These are phyloP conservation scores for Sardinella longiceps DNA, from an alignment of 2,797 vertebrate species.

Conservation along the genomic window DNA sequence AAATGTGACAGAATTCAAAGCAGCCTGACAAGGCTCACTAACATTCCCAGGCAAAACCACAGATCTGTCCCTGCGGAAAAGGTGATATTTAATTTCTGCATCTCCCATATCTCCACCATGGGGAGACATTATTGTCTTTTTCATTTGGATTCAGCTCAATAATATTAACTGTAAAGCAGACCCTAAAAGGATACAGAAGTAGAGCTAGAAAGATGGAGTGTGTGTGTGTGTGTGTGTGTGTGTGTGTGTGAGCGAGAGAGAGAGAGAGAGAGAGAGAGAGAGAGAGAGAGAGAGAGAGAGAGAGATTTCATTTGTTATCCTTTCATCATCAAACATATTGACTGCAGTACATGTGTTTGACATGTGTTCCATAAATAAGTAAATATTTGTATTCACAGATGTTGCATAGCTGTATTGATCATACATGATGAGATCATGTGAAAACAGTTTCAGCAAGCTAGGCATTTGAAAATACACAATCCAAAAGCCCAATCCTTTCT, in stretches of 20 bases:
- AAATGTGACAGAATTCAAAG: conserved; percentile 47
- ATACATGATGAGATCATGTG: too few relatives aligned
- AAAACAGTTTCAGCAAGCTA: too few relatives aligned
- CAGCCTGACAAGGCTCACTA: conserved; percentile 34
- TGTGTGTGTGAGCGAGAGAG: too few relatives aligned
- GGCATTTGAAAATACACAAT: too few relatives aligned
- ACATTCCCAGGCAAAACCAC: conserved; percentile 35
- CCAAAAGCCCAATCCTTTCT: too few relatives aligned
- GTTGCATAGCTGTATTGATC: neutral
- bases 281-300: neutral
- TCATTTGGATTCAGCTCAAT: neutral
- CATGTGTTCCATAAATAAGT: too few relatives aligned
- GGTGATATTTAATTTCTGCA: conserved; percentile 45
- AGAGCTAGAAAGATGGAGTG: neutral
- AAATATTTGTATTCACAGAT: too few relatives aligned
- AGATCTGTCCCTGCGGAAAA: conserved; percentile 37
- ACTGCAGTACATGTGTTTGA: too few relatives aligned
- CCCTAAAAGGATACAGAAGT: neutral
- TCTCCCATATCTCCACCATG: neutral
- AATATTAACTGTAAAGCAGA: neutral
- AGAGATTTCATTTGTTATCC: neutral
- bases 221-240: too few relatives aligned
- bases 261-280: neutral
- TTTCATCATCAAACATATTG: neutral
- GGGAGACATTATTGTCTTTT: neutral